phyloP scores from a whole-genome alignment of 2,113 vertebrate genomes.

The Oreochromis aureus region DNA sequence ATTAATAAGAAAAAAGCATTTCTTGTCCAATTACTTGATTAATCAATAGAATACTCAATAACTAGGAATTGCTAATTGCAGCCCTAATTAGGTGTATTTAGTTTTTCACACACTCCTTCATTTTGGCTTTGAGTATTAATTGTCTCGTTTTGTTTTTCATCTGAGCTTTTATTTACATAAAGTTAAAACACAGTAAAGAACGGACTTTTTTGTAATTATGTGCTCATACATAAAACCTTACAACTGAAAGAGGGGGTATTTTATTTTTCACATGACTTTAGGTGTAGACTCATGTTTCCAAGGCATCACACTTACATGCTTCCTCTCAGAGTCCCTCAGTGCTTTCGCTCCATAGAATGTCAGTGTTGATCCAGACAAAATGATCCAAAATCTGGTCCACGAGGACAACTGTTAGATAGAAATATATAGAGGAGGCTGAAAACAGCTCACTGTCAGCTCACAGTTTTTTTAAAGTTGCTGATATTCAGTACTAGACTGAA shows the following conservation, averaged over 20 bases:
- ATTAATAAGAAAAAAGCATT: not conserved
- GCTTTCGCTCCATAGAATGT: conserved; percentile 89
- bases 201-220: not conserved
- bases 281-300: not conserved
- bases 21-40: not conserved
- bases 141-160: not conserved
- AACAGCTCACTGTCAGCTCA: not conserved
- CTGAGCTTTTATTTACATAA: not conserved
- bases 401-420: conserved; percentile 59
- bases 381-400: conserved; percentile 86
- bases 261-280: not conserved
- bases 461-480: not conserved
- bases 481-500: not conserved
- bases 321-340: conserved; percentile 88
- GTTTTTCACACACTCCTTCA: not conserved
- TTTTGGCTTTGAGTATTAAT: not conserved
- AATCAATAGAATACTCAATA: not conserved
- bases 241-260: not conserved
- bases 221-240: not conserved
- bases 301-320: conserved; percentile 77
- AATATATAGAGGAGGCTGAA: not conserved
- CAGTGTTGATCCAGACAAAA: conserved; percentile 84
- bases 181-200: not conserved
- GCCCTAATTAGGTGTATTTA: not conserved
- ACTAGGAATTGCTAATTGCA: not conserved